Conservation (phyloP, 2,888 invertebrate species). For the Thysanoteuthis rhombus region DNA sequence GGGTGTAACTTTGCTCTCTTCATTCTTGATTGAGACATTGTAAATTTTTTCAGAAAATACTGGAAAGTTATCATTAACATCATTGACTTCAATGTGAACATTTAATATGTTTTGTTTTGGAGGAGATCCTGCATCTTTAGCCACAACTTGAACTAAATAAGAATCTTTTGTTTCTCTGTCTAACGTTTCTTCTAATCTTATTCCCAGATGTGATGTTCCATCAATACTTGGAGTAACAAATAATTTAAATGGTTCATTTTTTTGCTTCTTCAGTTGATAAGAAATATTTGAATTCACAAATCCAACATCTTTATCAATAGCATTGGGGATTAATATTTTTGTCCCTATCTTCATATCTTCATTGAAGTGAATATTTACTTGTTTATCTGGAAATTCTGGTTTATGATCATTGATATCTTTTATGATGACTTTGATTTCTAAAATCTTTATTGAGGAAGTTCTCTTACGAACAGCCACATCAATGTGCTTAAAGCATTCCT, state of each 20-base stretch:
- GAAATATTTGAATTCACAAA: background rate
- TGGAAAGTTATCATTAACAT: conserved; percentile 20
- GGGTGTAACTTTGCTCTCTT: background rate
- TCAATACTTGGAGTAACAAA: background rate
- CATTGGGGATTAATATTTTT: background rate
- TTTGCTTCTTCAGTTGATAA: background rate
- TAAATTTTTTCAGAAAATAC: conserved; percentile 16
- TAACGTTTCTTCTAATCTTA: conserved; percentile 1
- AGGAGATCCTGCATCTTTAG: background rate
- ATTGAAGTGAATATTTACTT: background rate
- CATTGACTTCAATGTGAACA: background rate
- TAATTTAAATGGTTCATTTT: conserved; percentile 23
- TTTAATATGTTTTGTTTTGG: background rate
- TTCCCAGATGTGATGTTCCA: background rate
- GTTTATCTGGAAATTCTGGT: conserved; percentile 16
- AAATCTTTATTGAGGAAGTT: background rate
- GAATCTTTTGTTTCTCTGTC: conserved; percentile 25
- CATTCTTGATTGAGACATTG: background rate
- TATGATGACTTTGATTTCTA: background rate
- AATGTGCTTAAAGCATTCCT: background rate
- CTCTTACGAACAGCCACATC: background rate
- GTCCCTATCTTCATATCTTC: background rate
- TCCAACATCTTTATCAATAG: conserved; percentile 1
- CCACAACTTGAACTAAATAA: background rate
- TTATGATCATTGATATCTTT: conserved; percentile 16